Percentiles rank a stretch among this genome's conserved stretches.
Evolutionary conservation across 2,888 invertebrate genomes (phyloP).

Genomic region (Parnassius mnemosyne): DNA sequence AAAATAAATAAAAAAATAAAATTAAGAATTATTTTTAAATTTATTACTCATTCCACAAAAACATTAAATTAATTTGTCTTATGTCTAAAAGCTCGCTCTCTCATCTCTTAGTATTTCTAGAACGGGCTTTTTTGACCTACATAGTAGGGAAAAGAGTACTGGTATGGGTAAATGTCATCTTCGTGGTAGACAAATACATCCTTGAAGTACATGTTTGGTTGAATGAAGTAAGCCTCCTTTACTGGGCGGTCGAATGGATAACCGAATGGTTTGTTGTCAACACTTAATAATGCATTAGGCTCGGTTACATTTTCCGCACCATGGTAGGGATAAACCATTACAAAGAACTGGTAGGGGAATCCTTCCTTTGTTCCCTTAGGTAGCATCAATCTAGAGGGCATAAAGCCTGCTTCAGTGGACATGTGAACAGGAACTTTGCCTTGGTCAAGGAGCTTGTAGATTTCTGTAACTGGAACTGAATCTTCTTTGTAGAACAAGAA

Average conservation of each 20-base stretch:
- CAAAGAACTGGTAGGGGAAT: too few species aligned
- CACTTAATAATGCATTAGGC: constrained; percentile 35
- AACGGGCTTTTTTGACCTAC: constrained; percentile 40
- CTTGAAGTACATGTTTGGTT: too few species aligned
- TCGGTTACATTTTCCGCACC: constrained; percentile 53
- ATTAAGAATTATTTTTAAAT: not conserved
- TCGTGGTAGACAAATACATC: too few species aligned
- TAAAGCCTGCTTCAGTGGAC: constrained; percentile 73
- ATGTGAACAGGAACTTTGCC: too few species aligned
- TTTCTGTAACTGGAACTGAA: constrained; percentile 68
- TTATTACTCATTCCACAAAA: not conserved
- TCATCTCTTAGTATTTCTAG: constrained; percentile 43
- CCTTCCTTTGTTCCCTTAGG: too few species aligned
- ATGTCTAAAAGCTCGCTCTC: constrained; percentile 32
- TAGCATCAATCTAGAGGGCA: constrained; percentile 82
- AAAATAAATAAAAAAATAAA: not conserved
- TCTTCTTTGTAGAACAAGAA: constrained; percentile 83
- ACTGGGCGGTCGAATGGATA: too few species aligned
- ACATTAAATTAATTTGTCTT: not conserved
- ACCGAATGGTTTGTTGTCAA: too few species aligned
- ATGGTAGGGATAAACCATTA: constrained; percentile 39
- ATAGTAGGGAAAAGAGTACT: constrained; percentile 27
- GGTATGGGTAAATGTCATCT: too few species aligned
- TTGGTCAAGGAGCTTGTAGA: too few species aligned
- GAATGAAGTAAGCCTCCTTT: too few species aligned